Evolutionary conservation across 2,797 vertebrate genomes (phyloP).

Genomic region (Leuciscus waleckii): DNA sequence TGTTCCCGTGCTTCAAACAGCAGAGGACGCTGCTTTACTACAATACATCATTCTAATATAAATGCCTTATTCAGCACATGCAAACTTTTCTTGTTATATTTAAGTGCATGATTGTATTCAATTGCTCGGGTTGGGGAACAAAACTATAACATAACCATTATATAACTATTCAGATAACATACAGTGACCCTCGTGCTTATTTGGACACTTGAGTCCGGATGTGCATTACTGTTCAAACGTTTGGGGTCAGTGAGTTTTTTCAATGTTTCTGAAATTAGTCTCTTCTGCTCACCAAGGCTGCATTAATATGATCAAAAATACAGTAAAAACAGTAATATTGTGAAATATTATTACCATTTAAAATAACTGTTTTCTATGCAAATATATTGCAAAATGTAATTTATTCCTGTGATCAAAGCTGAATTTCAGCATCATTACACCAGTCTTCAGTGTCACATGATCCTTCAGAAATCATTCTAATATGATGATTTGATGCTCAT

Average conservation of each 20-base stretch:
- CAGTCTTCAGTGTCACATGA: not conserved
- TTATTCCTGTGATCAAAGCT: not conserved
- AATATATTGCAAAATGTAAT: not conserved
- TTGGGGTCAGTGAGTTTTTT: not conserved
- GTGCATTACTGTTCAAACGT: not conserved
- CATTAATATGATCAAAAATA: not conserved
- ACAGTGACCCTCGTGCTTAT: not conserved
- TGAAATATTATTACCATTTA: not conserved
- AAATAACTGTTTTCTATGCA: not conserved
- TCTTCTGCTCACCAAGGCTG: not conserved
- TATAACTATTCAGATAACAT: not conserved
- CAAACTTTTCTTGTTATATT: not conserved
- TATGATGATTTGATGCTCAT: not conserved
- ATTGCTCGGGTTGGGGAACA: not conserved
- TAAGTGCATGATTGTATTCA: conserved; percentile 14
- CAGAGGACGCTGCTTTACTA: not conserved
- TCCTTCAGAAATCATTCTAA: not conserved
- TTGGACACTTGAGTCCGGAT: not conserved
- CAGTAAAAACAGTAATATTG: not conserved
- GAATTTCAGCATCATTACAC: not conserved
- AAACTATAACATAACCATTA: not conserved
- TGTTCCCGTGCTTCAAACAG: not conserved
- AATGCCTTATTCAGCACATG: not conserved
- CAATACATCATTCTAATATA: not conserved
- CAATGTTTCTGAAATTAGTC: too few relatives aligned